These are phyloP conservation scores for Lagopus muta DNA, from an alignment of 2,113 vertebrate genomes.

Conservation along the genomic window DNA sequence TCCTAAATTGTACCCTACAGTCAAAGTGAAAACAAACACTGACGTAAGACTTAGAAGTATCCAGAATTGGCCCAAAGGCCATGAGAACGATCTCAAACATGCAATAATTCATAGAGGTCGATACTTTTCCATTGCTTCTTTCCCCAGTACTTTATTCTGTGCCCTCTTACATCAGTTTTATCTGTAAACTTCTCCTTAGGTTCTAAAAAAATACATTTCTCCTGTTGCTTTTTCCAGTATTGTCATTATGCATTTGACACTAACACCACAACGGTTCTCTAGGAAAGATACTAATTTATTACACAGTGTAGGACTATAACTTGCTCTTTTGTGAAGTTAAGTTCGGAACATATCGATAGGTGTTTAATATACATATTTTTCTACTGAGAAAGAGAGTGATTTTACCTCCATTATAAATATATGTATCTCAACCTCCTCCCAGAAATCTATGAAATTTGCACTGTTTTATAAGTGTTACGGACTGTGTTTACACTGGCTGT, in stretches of 20 bases:
- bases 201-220: slow-evolving; percentile 31
- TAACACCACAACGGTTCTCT: slow-evolving; percentile 50
- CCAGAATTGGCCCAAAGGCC: slow-evolving; percentile 49
- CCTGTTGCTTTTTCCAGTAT: slow-evolving; percentile 23
- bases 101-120: slow-evolving; percentile 60
- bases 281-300: slow-evolving; percentile 55
- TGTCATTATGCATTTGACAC: slow-evolving; percentile 40
- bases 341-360: slow-evolving; percentile 40
- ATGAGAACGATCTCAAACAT: slow-evolving; percentile 63
- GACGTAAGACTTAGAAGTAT: slow-evolving; percentile 64
- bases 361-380: slow-evolving; percentile 75
- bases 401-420: slow-evolving; percentile 71
- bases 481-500: slow-evolving; percentile 78
- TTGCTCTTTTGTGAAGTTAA: slow-evolving; percentile 71
- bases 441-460: slow-evolving; percentile 70
- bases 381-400: slow-evolving; percentile 61
- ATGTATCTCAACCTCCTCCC: slow-evolving; percentile 64
- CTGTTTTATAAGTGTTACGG: slow-evolving; percentile 76
- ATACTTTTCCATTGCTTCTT: slow-evolving; percentile 67
- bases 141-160: slow-evolving; percentile 28
- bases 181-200: slow-evolving; percentile 34
- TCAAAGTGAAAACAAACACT: slow-evolving; percentile 57
- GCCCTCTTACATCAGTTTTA: slow-evolving; percentile 26
- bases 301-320: slow-evolving; percentile 49
- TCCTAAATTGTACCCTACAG: slow-evolving; percentile 61